phyloP scores from a whole-genome alignment of 1,140 invertebrate genomes.

The Lasioglossum albipes region DNA sequence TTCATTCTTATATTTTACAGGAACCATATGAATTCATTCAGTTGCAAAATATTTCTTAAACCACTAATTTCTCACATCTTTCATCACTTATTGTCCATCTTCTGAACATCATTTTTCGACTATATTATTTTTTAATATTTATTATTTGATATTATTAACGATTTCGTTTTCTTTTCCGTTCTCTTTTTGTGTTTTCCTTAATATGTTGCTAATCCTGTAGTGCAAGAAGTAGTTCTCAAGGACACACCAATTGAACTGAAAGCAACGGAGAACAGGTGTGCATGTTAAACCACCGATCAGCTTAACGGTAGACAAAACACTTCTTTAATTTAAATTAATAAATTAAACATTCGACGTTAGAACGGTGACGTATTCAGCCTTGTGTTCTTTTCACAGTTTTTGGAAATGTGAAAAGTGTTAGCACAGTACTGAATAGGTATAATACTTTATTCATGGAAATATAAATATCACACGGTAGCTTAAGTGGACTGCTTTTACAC shows the following conservation, averaged over 20 bases:
- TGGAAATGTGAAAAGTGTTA: slow-evolving; percentile 32
- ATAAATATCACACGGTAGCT: slow-evolving; percentile 59
- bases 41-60: background rate
- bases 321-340: slow-evolving; percentile 69
- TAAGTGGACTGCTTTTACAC: slow-evolving; percentile 68
- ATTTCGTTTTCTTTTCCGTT: slow-evolving; percentile 69
- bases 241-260: slow-evolving; percentile 95
- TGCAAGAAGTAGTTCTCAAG: slow-evolving; percentile 99
- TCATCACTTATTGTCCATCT: slow-evolving; percentile 10
- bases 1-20: slow-evolving; percentile 8
- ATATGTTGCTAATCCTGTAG: slow-evolving; percentile 83
- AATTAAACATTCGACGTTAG: slow-evolving; percentile 63
- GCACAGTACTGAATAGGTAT: slow-evolving; percentile 52
- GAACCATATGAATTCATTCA: slow-evolving; percentile 8
- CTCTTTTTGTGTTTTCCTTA: slow-evolving; percentile 84
- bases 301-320: slow-evolving; percentile 73
- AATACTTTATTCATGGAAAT: slow-evolving; percentile 34
- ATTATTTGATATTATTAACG: slow-evolving; percentile 40
- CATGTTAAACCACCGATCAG: slow-evolving; percentile 85
- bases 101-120: slow-evolving; percentile 19
- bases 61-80: background rate
- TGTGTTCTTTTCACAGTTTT: slow-evolving; percentile 37
- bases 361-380: slow-evolving; percentile 46
- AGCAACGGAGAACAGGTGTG: slow-evolving; percentile 94
- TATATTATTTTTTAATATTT: slow-evolving; percentile 39